Evolutionary conservation across 2,113 vertebrate species (phyloP), one percentile per base, ranked within the genome.

Genomic region (Felis chaus): DNA sequence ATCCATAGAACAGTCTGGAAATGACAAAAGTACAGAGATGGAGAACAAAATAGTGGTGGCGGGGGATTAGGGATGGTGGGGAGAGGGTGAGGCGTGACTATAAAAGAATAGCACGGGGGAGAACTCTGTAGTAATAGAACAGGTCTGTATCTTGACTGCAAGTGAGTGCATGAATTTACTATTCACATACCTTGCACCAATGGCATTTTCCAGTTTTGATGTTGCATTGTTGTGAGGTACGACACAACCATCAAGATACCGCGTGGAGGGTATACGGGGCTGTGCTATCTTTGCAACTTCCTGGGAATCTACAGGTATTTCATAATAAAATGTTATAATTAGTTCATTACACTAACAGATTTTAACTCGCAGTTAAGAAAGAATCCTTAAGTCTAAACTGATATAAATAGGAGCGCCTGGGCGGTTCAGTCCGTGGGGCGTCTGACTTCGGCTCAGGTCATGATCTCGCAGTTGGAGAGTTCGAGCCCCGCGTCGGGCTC

Each of bases 121-220:
- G 69, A 3, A 25, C 36, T 74, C 48, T 2, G 9, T 23, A 55
- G 10, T 27, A 15, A 27, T 11, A 6, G 23, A 13, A 9, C 7
- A 2, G 13, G 19, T 76, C 29, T 48, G 25, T 13, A 14, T 48
- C 15, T 50, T 73, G 48, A 33, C 2, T 31, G 39, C 23, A 48
- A 48, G 5, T 25, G 48, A 8, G 33, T 16, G 33, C 23, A 1
- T 0, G 4, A 39, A 55, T 74, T 81, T 31, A 23, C 2, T 18
- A 13, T 1, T 23, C 16, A 82, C 1, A 0, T 12, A 23, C 63
- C 15, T 23, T 21, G 33, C 19, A 0, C 31, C 50, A 25, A 0
- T 1, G 25, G 4, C 19, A 4, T 19, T 48, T 41, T 71, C 50
- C 68, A 31, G 11, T 65, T 78, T 83, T 87, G 48, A 63, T 36